Percentiles rank a stretch among this genome's conserved stretches.
These are phyloP conservation scores for Cryptoprocta ferox DNA, from an alignment of 2,797 vertebrate genomes.

Conservation along the genomic window DNA sequence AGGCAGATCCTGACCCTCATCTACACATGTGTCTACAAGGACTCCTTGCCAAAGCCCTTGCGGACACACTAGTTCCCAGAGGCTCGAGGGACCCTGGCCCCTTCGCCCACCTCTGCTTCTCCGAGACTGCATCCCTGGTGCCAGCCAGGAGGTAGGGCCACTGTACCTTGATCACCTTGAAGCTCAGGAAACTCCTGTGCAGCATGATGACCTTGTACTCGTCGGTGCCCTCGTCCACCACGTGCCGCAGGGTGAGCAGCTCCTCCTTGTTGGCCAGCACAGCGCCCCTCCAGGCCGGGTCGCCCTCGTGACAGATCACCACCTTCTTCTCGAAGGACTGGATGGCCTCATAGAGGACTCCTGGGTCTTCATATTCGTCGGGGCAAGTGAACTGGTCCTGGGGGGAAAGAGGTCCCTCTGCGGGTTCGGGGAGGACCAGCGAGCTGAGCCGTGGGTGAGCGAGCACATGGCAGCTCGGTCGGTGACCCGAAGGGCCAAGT, in stretches of 20 bases:
- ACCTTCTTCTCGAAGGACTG: conserved; percentile 93
- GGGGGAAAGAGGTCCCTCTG: neutral
- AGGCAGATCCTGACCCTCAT: neutral
- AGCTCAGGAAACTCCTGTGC: conserved; percentile 96
- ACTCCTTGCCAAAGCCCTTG: neutral
- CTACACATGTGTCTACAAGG: fast-evolving
- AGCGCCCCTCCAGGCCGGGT: conserved; percentile 96
- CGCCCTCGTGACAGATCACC: conserved; percentile 97
- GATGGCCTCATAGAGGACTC: conserved; percentile 94
- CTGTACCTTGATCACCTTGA: conserved; percentile 98
- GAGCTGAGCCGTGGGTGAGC: fast-evolving
- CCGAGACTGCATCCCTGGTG: neutral
- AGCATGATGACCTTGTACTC: conserved; percentile 99
- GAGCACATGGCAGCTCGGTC: fast-evolving
- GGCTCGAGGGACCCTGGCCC: neutral
- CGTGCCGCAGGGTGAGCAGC: conserved; percentile 95
- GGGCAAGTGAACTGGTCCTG: conserved; percentile 99
- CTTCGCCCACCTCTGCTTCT: fast-evolving
- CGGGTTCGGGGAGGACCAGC: neutral
- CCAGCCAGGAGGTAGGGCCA: fast-evolving
- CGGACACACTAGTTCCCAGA: neutral
- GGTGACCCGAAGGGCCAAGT: no score
- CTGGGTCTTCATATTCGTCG: conserved; percentile 96
- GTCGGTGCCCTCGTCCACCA: conserved; percentile 96
- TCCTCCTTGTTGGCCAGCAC: conserved; percentile 95